Evolutionary conservation across 2,113 vertebrate species (phyloP), one percentile per base, ranked within the genome.

Genomic region (Eleginops maclovinus): DNA sequence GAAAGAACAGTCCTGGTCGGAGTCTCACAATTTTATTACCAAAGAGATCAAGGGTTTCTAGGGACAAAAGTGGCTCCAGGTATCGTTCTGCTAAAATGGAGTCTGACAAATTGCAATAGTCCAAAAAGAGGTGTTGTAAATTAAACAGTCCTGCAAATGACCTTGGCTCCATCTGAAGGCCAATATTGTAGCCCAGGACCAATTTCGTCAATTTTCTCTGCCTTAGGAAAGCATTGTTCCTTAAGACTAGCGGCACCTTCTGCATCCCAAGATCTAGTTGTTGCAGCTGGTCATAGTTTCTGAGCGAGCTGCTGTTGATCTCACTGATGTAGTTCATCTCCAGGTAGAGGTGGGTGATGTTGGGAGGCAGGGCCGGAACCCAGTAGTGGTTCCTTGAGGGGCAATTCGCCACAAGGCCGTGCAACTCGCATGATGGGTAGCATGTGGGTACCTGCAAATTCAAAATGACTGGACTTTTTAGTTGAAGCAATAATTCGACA

Each of bases 1-100:
- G 53, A 88, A 99, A 99, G 24, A 96, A 96, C 3, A 82, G 82
- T 43, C 95, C 95, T 2, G 96, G 96, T 4, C 9, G 69, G 64
- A 98, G 87, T 71, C 66, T 93, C 0, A 2, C 41, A 28, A 99
- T 95, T 2, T 72, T 0, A 36, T 99, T 99, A 0, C 0, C 47
- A 2, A 76, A 91, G 5, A 98, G 94, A 53, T 95, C 71, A 24
- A 99, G 62, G 14, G 2, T 84, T 84, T 94, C 86, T 66, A 99
- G 81, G 0, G 93, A 96, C 31, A 4, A 63, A 58, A 98, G 91
- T 16, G 95, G 95, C 87, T 92, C 85, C 78, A 99, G 94, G 56
- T 94, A 96, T 31, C 62, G 79, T 0, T 93, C 92, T 44, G 90
- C 80, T 72, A 99, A 73, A 41, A 98, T 92, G 9, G 92, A 89